Conservation (phyloP, 2,113 vertebrate species). For the Salminus brasiliensis region DNA sequence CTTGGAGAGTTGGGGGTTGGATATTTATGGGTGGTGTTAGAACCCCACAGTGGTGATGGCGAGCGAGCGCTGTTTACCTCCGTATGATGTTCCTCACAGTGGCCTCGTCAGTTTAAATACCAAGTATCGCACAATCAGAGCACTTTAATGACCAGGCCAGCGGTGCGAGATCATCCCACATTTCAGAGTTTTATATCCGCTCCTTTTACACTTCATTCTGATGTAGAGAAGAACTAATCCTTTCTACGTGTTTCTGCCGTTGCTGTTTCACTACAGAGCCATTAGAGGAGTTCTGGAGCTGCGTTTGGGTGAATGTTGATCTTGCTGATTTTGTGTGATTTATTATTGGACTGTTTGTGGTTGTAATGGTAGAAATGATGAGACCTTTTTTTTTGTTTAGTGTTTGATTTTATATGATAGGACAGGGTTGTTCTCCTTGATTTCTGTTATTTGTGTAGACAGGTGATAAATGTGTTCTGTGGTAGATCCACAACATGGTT, state of each 20-base stretch:
- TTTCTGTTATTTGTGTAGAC: background rate
- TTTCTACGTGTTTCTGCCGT: background rate
- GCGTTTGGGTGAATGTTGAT: background rate
- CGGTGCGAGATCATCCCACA: background rate
- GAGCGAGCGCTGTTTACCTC: background rate
- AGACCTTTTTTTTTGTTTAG: background rate
- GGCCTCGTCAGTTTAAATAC: background rate
- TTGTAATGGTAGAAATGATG: background rate
- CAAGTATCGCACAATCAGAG: slow-evolving; percentile 51
- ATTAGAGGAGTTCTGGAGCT: background rate
- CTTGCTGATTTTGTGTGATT: background rate
- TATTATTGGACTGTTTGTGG: background rate
- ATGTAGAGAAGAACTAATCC: background rate
- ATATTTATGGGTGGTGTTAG: no score
- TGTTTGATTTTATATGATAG: background rate
- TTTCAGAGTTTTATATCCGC: background rate
- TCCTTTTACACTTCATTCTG: background rate
- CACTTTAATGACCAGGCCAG: slow-evolving; percentile 67
- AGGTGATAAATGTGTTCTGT: slow-evolving; percentile 26
- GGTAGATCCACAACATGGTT: background rate
- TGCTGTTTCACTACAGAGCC: background rate
- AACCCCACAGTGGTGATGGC: no score
- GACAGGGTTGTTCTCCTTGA: background rate
- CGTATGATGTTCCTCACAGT: no score
- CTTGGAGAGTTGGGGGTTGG: no score